phyloP scores from a whole-genome alignment of 2,797 vertebrate genomes.

The Coccyzus lansbergi region DNA sequence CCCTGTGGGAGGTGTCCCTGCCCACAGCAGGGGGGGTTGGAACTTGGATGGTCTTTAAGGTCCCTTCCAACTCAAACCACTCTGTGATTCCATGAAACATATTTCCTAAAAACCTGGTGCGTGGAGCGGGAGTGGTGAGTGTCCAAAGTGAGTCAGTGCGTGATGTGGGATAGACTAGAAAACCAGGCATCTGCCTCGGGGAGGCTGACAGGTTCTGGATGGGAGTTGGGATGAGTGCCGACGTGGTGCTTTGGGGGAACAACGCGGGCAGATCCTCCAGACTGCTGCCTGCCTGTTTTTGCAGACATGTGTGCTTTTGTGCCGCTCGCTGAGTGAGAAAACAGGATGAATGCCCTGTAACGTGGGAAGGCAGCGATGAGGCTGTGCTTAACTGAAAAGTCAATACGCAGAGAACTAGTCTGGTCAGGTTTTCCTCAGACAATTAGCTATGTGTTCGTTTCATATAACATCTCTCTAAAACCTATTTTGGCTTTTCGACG shows the following conservation, averaged over 20 bases:
- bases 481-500: neutral
- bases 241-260: neutral
- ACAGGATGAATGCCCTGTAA: neutral
- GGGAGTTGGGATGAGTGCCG: neutral
- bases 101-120: neutral
- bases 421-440: neutral
- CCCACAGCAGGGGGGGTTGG: too few relatives aligned
- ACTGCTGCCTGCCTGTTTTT: neutral
- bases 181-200: neutral
- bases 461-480: neutral
- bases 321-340: neutral
- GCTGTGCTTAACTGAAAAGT: neutral
- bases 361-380: neutral
- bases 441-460: neutral
- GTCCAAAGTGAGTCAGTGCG: neutral
- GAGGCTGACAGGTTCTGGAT: neutral
- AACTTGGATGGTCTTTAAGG: too few relatives aligned
- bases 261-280: rapidly evolving
- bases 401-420: neutral
- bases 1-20: too few relatives aligned
- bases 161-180: neutral
- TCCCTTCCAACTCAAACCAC: too few relatives aligned
- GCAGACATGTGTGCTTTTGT: neutral
- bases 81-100: too few relatives aligned
- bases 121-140: neutral